These are phyloP conservation scores for Proteles cristata DNA, from an alignment of 2,113 vertebrate species.

Conservation along the genomic window DNA sequence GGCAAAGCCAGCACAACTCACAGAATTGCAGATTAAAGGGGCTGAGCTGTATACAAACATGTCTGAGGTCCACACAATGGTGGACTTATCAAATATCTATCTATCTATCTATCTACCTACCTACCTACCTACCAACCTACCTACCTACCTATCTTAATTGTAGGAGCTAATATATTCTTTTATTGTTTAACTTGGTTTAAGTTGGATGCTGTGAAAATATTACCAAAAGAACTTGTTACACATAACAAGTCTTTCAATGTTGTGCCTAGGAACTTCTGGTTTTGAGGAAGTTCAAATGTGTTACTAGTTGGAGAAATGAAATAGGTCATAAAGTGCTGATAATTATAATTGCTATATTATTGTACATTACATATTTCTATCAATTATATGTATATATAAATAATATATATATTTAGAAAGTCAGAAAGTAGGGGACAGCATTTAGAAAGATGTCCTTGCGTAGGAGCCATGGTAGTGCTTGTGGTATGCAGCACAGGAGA, in stretches of 20 bases:
- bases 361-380: neutral
- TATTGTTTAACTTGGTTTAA: neutral
- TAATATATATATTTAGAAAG: neutral
- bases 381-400: no score
- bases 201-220: neutral
- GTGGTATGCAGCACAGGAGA: neutral
- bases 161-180: neutral
- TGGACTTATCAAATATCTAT: neutral
- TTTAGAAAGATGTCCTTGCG: neutral
- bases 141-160: neutral
- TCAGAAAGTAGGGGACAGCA: neutral
- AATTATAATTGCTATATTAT: neutral
- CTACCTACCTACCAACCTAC: neutral
- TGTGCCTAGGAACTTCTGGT: neutral
- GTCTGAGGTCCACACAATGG: neutral
- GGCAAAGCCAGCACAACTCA: neutral
- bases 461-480: no score
- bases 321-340: neutral
- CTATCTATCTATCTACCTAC: neutral
- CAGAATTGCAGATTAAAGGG: neutral
- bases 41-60: no score
- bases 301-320: slow-evolving; percentile 6
- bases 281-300: neutral
- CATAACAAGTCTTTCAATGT: neutral
- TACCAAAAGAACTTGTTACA: neutral